phyloP scores from a whole-genome alignment of 2,888 invertebrate species.

The Anodontia alba region DNA sequence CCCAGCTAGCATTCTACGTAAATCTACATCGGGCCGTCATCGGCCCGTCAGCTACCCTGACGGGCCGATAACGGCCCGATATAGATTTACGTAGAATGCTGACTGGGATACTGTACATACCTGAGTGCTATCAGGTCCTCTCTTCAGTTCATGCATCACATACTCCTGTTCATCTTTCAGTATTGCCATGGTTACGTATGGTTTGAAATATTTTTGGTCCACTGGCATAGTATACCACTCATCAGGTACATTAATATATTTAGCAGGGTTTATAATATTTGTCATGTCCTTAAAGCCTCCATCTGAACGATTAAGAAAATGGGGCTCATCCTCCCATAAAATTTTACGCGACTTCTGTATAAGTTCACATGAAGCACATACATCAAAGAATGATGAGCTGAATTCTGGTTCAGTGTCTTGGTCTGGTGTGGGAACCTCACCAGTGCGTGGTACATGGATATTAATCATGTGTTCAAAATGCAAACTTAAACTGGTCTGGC shows the following conservation, averaged over 20 bases:
- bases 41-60: too few species aligned
- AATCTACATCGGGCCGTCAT: too few species aligned
- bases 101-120: too few species aligned
- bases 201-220: constrained; percentile 76
- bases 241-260: constrained; percentile 77
- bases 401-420: constrained; percentile 42
- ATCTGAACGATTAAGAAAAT: constrained; percentile 47
- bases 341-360: constrained; percentile 71
- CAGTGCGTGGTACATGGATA: constrained; percentile 45
- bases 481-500: constrained; percentile 49
- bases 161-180: constrained; percentile 78
- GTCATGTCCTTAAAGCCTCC: constrained; percentile 60
- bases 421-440: constrained; percentile 28
- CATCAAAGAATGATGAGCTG: constrained; percentile 51
- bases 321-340: constrained; percentile 75
- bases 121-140: constrained; percentile 77
- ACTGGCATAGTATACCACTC: constrained; percentile 80
- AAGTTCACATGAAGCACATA: constrained; percentile 66
- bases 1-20: too few species aligned
- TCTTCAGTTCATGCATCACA: constrained; percentile 76
- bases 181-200: constrained; percentile 76
- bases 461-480: constrained; percentile 61
- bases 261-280: constrained; percentile 70
- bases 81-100: too few species aligned
- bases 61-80: too few species aligned